Percentiles rank a stretch among this genome's conserved stretches.
phyloP scores from a whole-genome alignment of 2,797 vertebrate genomes.

The Pseudochromis fuscus region DNA sequence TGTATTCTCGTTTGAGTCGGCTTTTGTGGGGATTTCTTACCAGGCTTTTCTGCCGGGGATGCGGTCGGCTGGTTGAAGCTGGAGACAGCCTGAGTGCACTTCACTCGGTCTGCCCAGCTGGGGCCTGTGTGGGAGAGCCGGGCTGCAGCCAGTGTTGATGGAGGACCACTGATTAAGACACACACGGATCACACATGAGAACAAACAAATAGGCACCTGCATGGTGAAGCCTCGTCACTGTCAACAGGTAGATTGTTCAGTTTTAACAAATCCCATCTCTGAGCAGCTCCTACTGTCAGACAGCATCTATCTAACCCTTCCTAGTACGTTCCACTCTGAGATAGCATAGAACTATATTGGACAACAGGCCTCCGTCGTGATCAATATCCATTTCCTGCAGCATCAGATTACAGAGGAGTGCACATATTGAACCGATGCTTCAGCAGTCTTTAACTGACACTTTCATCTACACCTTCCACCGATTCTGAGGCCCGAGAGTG shows the following conservation, averaged over 20 bases:
- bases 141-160: slow-evolving; percentile 85
- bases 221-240: not conserved
- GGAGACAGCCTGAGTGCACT: slow-evolving; percentile 87
- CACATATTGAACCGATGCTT: slow-evolving; percentile 84
- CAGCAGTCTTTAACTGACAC: slow-evolving; percentile 84
- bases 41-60: slow-evolving; percentile 82
- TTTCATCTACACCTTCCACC: slow-evolving; percentile 81
- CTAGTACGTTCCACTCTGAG: slow-evolving; percentile 56
- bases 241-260: slow-evolving; percentile 21
- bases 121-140: slow-evolving; percentile 91
- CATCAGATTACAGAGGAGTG: slow-evolving; percentile 84
- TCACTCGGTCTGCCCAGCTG: slow-evolving; percentile 97
- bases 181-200: slow-evolving; percentile 31
- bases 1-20: slow-evolving; percentile 4
- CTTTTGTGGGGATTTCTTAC: slow-evolving; percentile 64
- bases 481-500: slow-evolving; percentile 66
- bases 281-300: slow-evolving; percentile 24
- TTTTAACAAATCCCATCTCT: slow-evolving; percentile 15
- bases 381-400: slow-evolving; percentile 85
- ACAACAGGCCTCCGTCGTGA: slow-evolving; percentile 77
- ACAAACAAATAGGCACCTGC: slow-evolving; percentile 24
- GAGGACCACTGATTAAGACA: slow-evolving; percentile 84
- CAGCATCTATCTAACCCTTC: slow-evolving; percentile 42
- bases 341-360: slow-evolving; percentile 59
- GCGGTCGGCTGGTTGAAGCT: slow-evolving; percentile 68